These are phyloP conservation scores for Tokudaia tokunoshimensis DNA, from an alignment of 2,797 vertebrate genomes.

Conservation along the genomic window DNA sequence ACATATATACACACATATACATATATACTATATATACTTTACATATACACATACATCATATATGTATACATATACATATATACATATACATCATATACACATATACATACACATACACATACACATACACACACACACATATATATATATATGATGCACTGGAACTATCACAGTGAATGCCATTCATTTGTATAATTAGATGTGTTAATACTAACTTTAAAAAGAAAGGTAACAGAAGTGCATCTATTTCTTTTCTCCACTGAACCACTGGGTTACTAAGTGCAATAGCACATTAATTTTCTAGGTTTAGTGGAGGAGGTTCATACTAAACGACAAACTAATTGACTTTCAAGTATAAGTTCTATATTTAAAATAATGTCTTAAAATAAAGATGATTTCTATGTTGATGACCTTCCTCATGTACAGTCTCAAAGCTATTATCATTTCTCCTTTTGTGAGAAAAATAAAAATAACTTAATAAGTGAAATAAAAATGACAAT, in stretches of 20 bases:
- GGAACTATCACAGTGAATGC: not conserved
- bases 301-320: not conserved
- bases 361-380: conserved; percentile 35
- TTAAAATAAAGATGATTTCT: not conserved
- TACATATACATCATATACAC: too few species aligned
- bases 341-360: not conserved
- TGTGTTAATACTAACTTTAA: not conserved
- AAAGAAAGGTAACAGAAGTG: not conserved
- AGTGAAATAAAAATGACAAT: not conserved
- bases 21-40: too few species aligned
- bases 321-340: not conserved
- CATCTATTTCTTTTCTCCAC: not conserved
- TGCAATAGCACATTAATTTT: not conserved
- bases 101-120: too few species aligned
- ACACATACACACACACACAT: too few species aligned
- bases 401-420: not conserved
- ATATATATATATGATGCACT: not conserved
- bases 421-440: not conserved
- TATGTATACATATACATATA: not conserved
- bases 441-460: conserved; percentile 50
- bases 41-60: too few species aligned
- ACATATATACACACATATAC: too few species aligned
- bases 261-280: not conserved
- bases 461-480: conserved; percentile 44
- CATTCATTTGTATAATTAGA: not conserved